These are phyloP conservation scores for Mesochorus sp. DNA, from an alignment of 2,888 invertebrate species.

Conservation along the genomic window DNA sequence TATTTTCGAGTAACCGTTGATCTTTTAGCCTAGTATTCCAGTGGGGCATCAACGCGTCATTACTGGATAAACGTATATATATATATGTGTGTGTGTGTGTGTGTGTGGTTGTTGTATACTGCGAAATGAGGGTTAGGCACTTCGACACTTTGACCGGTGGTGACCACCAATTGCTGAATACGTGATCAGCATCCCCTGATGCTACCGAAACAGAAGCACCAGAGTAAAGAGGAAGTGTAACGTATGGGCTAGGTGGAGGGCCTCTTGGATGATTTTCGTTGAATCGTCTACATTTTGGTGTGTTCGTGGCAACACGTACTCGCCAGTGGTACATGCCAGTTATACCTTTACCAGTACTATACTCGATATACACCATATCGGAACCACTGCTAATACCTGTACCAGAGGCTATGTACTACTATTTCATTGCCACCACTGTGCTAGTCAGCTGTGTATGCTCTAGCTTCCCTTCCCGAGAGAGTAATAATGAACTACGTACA, in stretches of 20 bases:
- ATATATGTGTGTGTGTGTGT: too few relatives aligned
- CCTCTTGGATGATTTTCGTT: conserved; percentile 29
- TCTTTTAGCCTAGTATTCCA: neutral
- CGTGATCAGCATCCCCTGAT: conserved; percentile 73
- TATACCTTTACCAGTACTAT: conserved; percentile 26
- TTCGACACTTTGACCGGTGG: conserved; percentile 62
- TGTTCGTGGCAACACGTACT: conserved; percentile 39
- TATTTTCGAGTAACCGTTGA: neutral
- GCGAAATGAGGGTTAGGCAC: conserved; percentile 44
- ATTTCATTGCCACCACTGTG: conserved; percentile 39
- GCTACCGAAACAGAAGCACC: neutral
- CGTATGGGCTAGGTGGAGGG: neutral
- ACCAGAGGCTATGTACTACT: conserved; percentile 7
- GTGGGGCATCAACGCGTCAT: neutral
- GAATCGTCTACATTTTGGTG: conserved; percentile 13
- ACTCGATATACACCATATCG: neutral
- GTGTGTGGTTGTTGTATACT: conserved; percentile 32
- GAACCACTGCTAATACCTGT: conserved; percentile 17
- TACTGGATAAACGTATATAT: conserved; percentile 49
- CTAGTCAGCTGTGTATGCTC: conserved; percentile 40
- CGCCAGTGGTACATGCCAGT: conserved; percentile 16
- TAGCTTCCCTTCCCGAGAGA: conserved; percentile 66
- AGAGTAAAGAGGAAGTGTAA: conserved; percentile 3
- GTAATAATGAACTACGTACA: conserved; percentile 74
- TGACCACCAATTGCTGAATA: conserved; percentile 71